A percentile compares a stretch with the other conserved stretches of the same genome.
Conservation (phyloP, 2,797 vertebrate genomes). For the Sebastes aleutianus region DNA sequence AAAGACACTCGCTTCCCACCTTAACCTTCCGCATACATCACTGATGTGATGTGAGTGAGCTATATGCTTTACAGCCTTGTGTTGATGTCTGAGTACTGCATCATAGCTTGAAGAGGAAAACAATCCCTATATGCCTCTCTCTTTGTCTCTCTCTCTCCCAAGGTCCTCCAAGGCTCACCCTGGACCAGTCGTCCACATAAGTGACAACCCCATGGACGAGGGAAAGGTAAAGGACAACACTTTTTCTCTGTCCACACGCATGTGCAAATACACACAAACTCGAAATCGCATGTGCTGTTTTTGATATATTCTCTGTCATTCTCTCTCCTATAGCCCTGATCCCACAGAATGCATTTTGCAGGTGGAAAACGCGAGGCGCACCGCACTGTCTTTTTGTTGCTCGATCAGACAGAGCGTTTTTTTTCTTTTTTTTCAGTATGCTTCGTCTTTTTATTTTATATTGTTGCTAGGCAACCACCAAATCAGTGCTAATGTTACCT, state of each 20-base stretch:
- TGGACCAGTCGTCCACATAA: slow-evolving; percentile 97
- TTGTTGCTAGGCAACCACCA: no score
- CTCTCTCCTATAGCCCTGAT: neutral
- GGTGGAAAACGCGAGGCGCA: no score
- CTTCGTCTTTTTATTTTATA: no score
- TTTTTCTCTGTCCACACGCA: neutral
- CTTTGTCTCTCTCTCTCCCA: slow-evolving; percentile 21
- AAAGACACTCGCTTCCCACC: slow-evolving; percentile 24
- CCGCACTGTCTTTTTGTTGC: no score
- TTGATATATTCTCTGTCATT: neutral
- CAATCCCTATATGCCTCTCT: neutral
- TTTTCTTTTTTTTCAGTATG: no score
- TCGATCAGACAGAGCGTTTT: no score
- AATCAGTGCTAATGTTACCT: no score
- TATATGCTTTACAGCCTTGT: neutral
- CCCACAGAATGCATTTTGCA: no score
- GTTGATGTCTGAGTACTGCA: neutral
- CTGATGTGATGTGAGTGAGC: neutral
- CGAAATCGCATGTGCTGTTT: neutral
- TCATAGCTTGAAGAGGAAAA: neutral
- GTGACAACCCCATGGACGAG: slow-evolving; percentile 99
- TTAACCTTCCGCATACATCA: slow-evolving; percentile 10
- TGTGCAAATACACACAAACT: neutral
- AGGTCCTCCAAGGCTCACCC: slow-evolving; percentile 98
- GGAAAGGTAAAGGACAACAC: slow-evolving; percentile 88